A percentile compares a stretch with the other conserved stretches of the same genome.
Evolutionary conservation across 2,888 invertebrate genomes (phyloP).

Genomic region (Pseudococcus jackbeardsleyi): DNA sequence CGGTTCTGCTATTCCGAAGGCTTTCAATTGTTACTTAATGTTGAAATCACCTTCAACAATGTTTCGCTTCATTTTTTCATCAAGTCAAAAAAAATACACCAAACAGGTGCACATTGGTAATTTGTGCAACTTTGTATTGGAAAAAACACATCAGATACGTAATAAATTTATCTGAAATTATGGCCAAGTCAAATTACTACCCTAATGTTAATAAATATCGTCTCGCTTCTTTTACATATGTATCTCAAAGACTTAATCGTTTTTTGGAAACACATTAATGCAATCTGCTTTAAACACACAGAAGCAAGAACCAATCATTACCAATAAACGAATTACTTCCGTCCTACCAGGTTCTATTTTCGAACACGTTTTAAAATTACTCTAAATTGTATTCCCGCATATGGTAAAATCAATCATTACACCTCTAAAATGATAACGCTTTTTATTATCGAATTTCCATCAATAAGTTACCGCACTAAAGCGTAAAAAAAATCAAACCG

Average conservation of each 20-base stretch:
- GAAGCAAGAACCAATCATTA: neutral
- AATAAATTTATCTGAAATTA: neutral
- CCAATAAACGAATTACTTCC: neutral
- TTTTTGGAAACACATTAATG: neutral
- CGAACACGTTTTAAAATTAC: neutral
- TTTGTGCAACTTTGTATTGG: neutral
- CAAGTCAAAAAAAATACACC: neutral
- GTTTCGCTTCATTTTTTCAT: neutral
- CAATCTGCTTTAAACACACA: neutral
- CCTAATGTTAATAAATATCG: neutral
- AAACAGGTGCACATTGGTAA: neutral
- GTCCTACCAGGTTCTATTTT: conserved; percentile 7
- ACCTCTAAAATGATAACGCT: conserved; percentile 1
- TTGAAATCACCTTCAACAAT: no score
- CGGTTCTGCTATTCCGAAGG: no score
- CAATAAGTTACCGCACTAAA: neutral
- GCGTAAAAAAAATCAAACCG: neutral
- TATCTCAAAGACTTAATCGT: neutral
- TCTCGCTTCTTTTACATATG: neutral
- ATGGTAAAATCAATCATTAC: conserved; percentile 1
- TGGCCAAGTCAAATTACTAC: neutral
- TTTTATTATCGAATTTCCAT: neutral
- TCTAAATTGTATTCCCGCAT: neutral
- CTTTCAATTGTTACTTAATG: no score
- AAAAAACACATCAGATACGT: neutral